Percentiles rank a stretch among this genome's conserved stretches.
Conservation (phyloP, 2,797 vertebrate species). For the Malacoctenus gilli region DNA sequence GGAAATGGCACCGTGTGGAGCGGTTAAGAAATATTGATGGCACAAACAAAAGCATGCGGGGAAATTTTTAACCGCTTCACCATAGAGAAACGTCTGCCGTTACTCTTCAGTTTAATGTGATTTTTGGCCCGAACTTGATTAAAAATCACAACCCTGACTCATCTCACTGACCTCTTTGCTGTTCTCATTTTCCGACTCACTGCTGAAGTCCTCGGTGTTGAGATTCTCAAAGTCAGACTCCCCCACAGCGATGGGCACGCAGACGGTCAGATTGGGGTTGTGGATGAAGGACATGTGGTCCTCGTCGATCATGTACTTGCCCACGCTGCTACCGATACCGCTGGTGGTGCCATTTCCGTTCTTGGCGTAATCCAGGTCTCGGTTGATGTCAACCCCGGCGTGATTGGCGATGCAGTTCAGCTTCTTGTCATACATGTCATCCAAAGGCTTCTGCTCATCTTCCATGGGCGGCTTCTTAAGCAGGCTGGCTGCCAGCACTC, state of each 20-base stretch:
- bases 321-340: constrained; percentile 96
- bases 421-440: constrained; percentile 94
- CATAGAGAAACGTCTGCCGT: too few species aligned
- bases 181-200: constrained; percentile 94
- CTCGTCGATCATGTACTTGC: constrained; percentile 96
- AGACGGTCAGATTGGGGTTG: constrained; percentile 95
- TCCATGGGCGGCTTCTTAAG: constrained; percentile 87
- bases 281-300: constrained; percentile 99
- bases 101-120: too few species aligned
- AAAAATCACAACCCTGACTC: too few species aligned
- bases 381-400: constrained; percentile 91
- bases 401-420: constrained; percentile 96
- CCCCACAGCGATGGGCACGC: constrained; percentile 96
- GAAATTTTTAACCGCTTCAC: background rate
- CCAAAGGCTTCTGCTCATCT: constrained; percentile 93
- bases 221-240: constrained; percentile 98
- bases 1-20: too few species aligned
- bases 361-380: constrained; percentile 93
- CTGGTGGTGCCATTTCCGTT: constrained; percentile 97
- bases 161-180: constrained; percentile 91
- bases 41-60: constrained; percentile 8
- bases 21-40: background rate
- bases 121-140: too few species aligned
- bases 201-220: constrained; percentile 98
- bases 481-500: constrained; percentile 85